These are phyloP conservation scores for Globodera ellingtonae DNA, from an alignment of 1,140 invertebrate species.

Conservation along the genomic window DNA sequence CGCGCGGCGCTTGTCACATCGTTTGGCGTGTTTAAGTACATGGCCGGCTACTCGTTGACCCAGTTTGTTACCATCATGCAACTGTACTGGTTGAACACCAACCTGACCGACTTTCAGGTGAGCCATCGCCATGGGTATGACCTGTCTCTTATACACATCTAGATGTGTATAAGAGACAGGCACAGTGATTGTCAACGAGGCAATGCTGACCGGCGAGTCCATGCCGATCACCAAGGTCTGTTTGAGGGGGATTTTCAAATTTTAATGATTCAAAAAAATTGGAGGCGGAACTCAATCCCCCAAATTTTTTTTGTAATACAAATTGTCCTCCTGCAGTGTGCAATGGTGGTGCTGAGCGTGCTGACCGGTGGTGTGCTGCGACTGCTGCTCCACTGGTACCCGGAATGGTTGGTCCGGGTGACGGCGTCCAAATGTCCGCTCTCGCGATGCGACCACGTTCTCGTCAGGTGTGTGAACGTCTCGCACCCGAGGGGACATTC, in stretches of 20 bases:
- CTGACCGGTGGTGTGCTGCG: conserved; percentile 54
- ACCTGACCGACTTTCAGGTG: conserved; percentile 59
- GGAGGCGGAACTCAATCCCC: too few relatives aligned
- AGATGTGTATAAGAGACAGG: too few relatives aligned
- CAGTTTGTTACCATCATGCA: conserved; percentile 91
- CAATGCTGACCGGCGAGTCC: too few relatives aligned
- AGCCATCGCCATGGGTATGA: neutral
- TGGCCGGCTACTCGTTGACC: conserved; percentile 89
- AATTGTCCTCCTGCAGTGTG: conserved; percentile 36
- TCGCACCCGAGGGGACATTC: too few relatives aligned
- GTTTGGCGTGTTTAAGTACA: conserved; percentile 95
- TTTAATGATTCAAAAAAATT: too few relatives aligned
- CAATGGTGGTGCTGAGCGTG: conserved; percentile 38
- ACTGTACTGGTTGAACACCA: conserved; percentile 75
- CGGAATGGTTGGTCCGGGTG: conserved; percentile 48
- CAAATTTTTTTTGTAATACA: neutral
- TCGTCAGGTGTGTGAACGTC: conserved; percentile 42
- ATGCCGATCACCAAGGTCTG: too few relatives aligned
- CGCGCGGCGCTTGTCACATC: conserved; percentile 89
- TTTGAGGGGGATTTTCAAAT: too few relatives aligned
- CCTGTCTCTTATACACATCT: too few relatives aligned
- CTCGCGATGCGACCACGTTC: conserved; percentile 51
- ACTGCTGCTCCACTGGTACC: conserved; percentile 60
- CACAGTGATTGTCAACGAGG: too few relatives aligned
- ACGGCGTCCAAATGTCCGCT: conserved; percentile 44